Conservation (phyloP, 2,113 vertebrate genomes). For the Irena cyanogastra region DNA sequence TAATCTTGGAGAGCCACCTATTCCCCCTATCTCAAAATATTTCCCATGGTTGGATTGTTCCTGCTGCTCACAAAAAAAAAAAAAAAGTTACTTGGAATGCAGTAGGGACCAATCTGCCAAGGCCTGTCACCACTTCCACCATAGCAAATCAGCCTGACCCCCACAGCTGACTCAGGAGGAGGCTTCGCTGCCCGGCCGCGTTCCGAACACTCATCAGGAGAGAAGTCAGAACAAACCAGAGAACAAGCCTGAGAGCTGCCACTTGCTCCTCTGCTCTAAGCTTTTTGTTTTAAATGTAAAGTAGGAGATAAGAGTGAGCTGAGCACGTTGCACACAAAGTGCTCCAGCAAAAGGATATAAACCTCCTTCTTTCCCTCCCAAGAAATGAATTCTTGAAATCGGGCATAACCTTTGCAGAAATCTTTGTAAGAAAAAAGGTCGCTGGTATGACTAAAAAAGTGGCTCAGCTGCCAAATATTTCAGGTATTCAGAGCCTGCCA, state of each 20-base stretch:
- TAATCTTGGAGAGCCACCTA: slow-evolving; percentile 22
- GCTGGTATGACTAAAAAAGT: slow-evolving; percentile 47
- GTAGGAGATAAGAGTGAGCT: background rate
- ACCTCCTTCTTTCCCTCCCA: background rate
- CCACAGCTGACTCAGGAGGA: slow-evolving; percentile 41
- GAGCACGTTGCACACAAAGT: background rate
- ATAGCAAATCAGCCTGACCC: slow-evolving; percentile 30
- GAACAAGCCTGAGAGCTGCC: background rate
- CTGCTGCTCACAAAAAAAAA: background rate
- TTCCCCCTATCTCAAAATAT: slow-evolving; percentile 15
- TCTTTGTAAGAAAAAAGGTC: background rate
- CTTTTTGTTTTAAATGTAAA: background rate
- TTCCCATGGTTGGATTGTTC: slow-evolving; percentile 33
- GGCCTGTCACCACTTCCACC: slow-evolving; percentile 55
- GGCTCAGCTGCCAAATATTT: slow-evolving; percentile 57
- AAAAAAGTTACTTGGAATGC: background rate
- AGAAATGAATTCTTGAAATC: background rate
- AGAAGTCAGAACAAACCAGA: background rate
- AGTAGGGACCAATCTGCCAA: background rate
- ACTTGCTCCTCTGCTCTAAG: background rate
- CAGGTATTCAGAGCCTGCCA: slow-evolving; percentile 58
- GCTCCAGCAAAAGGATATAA: background rate
- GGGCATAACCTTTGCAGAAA: slow-evolving; percentile 13
- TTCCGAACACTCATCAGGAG: background rate
- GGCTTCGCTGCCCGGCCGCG: accelerated